Conservation (phyloP, 2,113 vertebrate species). For the Calyptommatus sinebrachiatus region DNA sequence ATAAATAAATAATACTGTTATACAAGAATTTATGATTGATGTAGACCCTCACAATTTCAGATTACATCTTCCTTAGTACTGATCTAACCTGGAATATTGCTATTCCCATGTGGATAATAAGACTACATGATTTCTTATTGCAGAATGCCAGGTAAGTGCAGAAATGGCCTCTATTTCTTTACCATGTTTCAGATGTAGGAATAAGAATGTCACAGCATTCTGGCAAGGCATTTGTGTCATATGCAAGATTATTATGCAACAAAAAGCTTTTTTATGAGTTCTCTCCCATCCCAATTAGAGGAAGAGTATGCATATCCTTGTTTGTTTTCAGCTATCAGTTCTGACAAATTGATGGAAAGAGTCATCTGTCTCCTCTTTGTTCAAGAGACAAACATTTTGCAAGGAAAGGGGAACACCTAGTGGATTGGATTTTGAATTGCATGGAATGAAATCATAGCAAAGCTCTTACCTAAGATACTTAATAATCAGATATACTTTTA, state of each 20-base stretch:
- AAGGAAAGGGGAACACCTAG: conserved; percentile 66
- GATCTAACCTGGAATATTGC: too few species aligned
- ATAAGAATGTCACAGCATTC: neutral
- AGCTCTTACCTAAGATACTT: too few species aligned
- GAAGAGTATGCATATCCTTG: neutral
- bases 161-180: neutral
- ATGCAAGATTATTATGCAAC: neutral
- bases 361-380: neutral
- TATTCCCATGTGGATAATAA: too few species aligned
- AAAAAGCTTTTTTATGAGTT: neutral
- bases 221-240: neutral
- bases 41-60: too few species aligned
- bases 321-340: conserved; percentile 6
- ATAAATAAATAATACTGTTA: too few species aligned
- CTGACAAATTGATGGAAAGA: neutral
- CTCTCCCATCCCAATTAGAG: neutral
- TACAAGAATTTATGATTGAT: too few species aligned
- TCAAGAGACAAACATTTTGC: neutral
- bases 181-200: neutral
- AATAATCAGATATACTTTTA: too few species aligned
- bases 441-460: neutral
- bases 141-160: too few species aligned
- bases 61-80: neutral
- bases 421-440: conserved; percentile 47
- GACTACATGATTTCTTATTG: too few species aligned